Evolutionary conservation across 2,888 invertebrate species (phyloP).

Genomic region (Anorthoa munda): DNA sequence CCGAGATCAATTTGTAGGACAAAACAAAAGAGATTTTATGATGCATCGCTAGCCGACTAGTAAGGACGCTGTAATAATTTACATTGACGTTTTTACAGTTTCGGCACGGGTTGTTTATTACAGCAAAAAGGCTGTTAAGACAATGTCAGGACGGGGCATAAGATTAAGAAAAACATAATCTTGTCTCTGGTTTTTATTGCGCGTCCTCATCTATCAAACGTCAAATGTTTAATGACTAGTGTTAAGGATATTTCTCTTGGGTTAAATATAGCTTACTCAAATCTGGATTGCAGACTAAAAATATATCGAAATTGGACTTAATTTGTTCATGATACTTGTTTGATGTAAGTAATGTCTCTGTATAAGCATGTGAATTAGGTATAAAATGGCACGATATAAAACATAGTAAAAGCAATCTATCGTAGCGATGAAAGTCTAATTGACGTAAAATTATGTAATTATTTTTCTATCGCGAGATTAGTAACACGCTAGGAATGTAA

Average conservation of each 20-base stretch:
- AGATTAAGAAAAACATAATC: slow-evolving; percentile 70
- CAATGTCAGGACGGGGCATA: slow-evolving; percentile 60
- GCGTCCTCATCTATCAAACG: slow-evolving; percentile 71
- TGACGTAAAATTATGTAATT: slow-evolving; percentile 37
- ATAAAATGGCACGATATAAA: slow-evolving; percentile 12
- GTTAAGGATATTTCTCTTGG: slow-evolving; percentile 25
- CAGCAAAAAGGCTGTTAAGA: slow-evolving; percentile 73
- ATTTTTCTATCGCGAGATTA: slow-evolving; percentile 41
- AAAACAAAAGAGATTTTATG: slow-evolving; percentile 65
- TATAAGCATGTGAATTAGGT: slow-evolving; percentile 4
- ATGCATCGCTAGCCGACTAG: slow-evolving; percentile 53
- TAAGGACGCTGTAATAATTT: slow-evolving; percentile 65
- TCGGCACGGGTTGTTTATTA: slow-evolving; percentile 73
- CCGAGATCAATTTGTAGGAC: slow-evolving; percentile 52
- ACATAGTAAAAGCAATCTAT: not conserved
- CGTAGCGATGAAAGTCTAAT: slow-evolving; percentile 24
- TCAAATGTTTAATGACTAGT: slow-evolving; percentile 60
- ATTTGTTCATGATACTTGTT: not conserved
- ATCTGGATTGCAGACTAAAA: slow-evolving; percentile 22
- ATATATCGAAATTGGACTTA: not conserved
- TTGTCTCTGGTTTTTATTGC: slow-evolving; percentile 67
- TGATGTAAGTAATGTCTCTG: not conserved
- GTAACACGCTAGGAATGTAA: slow-evolving; percentile 38
- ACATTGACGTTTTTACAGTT: slow-evolving; percentile 72
- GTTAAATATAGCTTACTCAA: slow-evolving; percentile 7